A percentile compares a stretch with the other conserved stretches of the same genome.
These are phyloP conservation scores for Phoxinus phoxinus DNA, from an alignment of 2,113 vertebrate species.

Conservation along the genomic window DNA sequence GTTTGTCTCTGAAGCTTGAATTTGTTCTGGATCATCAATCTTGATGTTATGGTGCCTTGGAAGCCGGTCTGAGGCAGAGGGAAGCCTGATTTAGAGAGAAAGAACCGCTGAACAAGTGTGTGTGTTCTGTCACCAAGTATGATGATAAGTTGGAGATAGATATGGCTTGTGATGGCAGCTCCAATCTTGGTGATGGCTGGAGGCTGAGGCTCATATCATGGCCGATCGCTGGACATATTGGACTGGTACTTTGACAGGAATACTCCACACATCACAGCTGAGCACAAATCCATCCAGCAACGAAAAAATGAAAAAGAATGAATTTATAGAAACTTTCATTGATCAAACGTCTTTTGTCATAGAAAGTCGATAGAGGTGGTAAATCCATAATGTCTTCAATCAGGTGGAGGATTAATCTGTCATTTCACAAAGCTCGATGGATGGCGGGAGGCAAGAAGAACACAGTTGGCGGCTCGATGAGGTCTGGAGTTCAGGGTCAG, in stretches of 20 bases:
- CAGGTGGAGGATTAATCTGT: conserved; percentile 26
- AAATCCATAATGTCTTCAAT: conserved; percentile 31
- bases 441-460: neutral
- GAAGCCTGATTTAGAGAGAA: neutral
- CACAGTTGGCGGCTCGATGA: neutral
- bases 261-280: conserved; percentile 33
- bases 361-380: neutral
- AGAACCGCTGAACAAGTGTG: neutral
- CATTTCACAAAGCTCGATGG: neutral
- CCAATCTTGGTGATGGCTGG: conserved; percentile 22
- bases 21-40: neutral
- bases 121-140: conserved; percentile 14
- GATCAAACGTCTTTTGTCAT: conserved; percentile 12
- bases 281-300: conserved; percentile 4
- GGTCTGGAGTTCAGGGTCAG: conserved; percentile 38
- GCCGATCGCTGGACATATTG: conserved; percentile 25
- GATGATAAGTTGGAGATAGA: conserved; percentile 43
- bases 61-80: neutral
- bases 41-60: neutral
- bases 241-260: conserved; percentile 33
- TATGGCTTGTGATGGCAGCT: conserved; percentile 15
- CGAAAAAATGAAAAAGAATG: neutral
- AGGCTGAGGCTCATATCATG: conserved; percentile 17
- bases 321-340: conserved; percentile 19
- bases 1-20: neutral